Evolutionary conservation across 2,888 invertebrate species (phyloP).

Genomic region (Dryadula phaetusa): DNA sequence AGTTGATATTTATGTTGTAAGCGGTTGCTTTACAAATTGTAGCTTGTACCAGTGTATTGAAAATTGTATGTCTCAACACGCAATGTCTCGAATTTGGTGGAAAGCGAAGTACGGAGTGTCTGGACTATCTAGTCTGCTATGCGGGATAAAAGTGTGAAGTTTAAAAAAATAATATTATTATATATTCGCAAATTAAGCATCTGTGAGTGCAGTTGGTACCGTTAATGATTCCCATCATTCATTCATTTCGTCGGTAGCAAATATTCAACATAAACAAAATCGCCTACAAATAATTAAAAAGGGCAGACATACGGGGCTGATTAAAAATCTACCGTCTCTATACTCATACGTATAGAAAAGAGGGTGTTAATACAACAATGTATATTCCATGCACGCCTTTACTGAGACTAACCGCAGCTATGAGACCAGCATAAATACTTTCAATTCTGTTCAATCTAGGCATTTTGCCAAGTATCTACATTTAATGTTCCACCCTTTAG

Average conservation of each 20-base stretch:
- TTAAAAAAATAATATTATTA: no score
- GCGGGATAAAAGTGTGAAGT: no score
- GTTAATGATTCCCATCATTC: no score
- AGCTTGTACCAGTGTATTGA: no score
- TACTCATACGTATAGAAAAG: neutral
- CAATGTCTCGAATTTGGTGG: no score
- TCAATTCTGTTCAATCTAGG: slow-evolving; percentile 26
- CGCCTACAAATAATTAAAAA: slow-evolving; percentile 19
- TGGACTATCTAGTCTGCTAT: no score
- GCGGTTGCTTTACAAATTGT: no score
- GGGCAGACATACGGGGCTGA: slow-evolving; percentile 10
- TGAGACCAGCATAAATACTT: slow-evolving; percentile 9
- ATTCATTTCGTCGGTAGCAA: neutral
- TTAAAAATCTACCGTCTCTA: slow-evolving; percentile 19
- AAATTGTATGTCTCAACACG: no score
- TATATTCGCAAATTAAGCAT: neutral
- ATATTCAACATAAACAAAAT: neutral
- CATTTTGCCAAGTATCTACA: slow-evolving; percentile 31
- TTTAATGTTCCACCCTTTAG: slow-evolving; percentile 36
- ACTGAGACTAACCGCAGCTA: slow-evolving; percentile 18
- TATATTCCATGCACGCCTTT: slow-evolving; percentile 12
- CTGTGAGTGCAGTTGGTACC: neutral
- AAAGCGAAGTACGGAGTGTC: no score
- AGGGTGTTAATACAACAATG: slow-evolving; percentile 17
- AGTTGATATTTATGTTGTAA: no score